Evolutionary conservation across 1,140 invertebrate species (phyloP).

Genomic region (Sycophila sp.): DNA sequence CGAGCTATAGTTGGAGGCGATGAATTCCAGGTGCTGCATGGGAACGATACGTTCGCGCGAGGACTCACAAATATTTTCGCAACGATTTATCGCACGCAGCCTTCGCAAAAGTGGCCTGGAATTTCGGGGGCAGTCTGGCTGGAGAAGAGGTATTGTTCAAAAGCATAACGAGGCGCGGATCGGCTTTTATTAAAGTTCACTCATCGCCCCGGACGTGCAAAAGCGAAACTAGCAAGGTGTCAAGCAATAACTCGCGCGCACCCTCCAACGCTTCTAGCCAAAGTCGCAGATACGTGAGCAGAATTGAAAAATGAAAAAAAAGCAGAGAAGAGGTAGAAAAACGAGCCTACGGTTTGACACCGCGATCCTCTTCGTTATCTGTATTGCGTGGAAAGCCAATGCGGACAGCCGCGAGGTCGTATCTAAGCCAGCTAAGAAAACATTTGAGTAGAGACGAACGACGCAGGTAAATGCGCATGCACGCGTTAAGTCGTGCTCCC

Average conservation of each 20-base stretch:
- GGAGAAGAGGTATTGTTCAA: too few species aligned
- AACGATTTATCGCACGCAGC: constrained; percentile 23
- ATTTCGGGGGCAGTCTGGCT: constrained; percentile 49
- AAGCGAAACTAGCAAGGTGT: too few species aligned
- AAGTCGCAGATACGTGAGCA: not conserved
- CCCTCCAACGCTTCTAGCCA: too few species aligned
- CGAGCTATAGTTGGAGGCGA: too few species aligned
- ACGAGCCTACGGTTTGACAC: not conserved
- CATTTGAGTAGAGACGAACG: constrained; percentile 53
- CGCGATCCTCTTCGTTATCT: constrained; percentile 15
- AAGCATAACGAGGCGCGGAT: not conserved
- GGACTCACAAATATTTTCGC: constrained; percentile 28
- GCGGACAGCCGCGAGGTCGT: too few species aligned
- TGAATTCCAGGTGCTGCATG: not conserved
- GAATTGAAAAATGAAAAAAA: not conserved
- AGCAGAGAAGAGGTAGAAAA: constrained; percentile 4
- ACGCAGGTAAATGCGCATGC: not conserved
- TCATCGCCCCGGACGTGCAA: not conserved
- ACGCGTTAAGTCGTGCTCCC: too few species aligned
- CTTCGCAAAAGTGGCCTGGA: constrained; percentile 46
- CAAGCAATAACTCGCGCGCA: too few species aligned
- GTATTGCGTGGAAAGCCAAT: too few species aligned
- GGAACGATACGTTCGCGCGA: constrained; percentile 3
- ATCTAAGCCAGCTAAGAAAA: constrained; percentile 62
- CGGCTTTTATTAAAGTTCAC: too few species aligned